phyloP scores from a whole-genome alignment of 2,888 invertebrate genomes.

The Campoplex capitator region DNA sequence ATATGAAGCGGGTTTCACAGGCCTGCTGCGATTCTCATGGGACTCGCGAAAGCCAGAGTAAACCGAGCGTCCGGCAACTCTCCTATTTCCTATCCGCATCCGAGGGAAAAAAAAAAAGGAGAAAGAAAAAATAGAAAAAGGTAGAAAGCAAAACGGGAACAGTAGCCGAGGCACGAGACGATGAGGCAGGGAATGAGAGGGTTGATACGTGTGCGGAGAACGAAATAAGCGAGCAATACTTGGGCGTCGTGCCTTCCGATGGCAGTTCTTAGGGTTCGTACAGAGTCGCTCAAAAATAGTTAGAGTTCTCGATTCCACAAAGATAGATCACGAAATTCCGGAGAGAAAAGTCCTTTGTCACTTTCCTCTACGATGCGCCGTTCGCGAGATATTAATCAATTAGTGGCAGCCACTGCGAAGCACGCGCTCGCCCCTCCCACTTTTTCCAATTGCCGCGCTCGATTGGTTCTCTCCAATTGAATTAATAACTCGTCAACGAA shows the following conservation, averaged over 20 bases:
- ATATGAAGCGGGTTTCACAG: conserved; percentile 45
- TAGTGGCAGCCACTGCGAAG: not conserved
- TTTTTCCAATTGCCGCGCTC: not conserved
- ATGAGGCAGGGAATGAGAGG: conserved; percentile 70
- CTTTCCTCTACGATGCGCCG: not conserved
- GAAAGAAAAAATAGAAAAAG: conserved; percentile 9
- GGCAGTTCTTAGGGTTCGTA: conserved; percentile 3
- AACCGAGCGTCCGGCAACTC: conserved; percentile 61
- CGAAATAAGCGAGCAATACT: conserved; percentile 79
- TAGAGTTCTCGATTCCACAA: not conserved
- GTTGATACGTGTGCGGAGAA: conserved; percentile 79
- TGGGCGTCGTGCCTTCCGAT: conserved; percentile 36
- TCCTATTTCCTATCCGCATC: conserved; percentile 56
- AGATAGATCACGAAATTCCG: not conserved
- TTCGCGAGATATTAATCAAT: not conserved
- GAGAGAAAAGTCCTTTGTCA: not conserved
- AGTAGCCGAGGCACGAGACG: conserved; percentile 60
- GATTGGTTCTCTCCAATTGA: not conserved
- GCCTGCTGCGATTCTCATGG: conserved; percentile 53
- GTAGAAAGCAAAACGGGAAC: conserved; percentile 33
- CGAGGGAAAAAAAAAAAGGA: conserved; percentile 27
- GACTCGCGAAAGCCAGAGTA: conserved; percentile 45
- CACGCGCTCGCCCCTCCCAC: not conserved
- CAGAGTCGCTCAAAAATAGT: not conserved
- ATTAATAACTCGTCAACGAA: not conserved